Evolutionary conservation across 2,797 vertebrate genomes (phyloP).

Genomic region (Coregonus sp.): DNA sequence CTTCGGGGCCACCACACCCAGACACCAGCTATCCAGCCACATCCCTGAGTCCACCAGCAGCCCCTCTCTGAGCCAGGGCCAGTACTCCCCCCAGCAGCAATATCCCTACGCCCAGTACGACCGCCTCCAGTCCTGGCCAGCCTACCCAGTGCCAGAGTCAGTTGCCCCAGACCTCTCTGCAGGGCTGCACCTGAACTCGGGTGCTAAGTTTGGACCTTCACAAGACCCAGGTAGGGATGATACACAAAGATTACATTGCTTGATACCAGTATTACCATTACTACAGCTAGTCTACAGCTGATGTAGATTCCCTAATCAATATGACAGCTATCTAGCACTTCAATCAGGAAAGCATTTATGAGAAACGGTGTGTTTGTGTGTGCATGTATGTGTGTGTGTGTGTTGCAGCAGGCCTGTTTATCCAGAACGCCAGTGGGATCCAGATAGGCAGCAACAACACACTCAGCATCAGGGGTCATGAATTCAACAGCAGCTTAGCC

Average conservation of each 20-base stretch:
- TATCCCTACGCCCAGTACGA: conserved; percentile 26
- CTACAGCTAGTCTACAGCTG: background rate
- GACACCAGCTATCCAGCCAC: background rate
- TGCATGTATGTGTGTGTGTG: conserved; percentile 19
- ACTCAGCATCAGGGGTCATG: conserved; percentile 73
- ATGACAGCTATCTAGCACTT: background rate
- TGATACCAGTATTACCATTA: background rate
- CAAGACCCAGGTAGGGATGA: conserved; percentile 4
- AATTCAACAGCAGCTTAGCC: conserved; percentile 18
- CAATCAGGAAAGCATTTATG: background rate
- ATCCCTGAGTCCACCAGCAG: conserved; percentile 45
- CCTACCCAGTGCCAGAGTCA: conserved; percentile 58
- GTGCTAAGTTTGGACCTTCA: conserved; percentile 16
- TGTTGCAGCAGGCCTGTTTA: conserved; percentile 62
- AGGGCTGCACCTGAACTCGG: conserved; percentile 25
- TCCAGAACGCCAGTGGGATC: conserved; percentile 80
- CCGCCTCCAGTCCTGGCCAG: conserved; percentile 67
- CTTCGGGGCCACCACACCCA: background rate
- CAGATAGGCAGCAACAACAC: conserved; percentile 87
- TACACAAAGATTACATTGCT: background rate
- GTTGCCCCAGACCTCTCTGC: conserved; percentile 36
- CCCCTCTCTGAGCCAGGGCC: conserved; percentile 35
- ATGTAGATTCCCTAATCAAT: background rate
- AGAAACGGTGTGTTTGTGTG: background rate
- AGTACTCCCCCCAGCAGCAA: conserved; percentile 40